Evolutionary conservation across 2,113 vertebrate species (phyloP).

Genomic region (Phylloscopus whistleri): DNA sequence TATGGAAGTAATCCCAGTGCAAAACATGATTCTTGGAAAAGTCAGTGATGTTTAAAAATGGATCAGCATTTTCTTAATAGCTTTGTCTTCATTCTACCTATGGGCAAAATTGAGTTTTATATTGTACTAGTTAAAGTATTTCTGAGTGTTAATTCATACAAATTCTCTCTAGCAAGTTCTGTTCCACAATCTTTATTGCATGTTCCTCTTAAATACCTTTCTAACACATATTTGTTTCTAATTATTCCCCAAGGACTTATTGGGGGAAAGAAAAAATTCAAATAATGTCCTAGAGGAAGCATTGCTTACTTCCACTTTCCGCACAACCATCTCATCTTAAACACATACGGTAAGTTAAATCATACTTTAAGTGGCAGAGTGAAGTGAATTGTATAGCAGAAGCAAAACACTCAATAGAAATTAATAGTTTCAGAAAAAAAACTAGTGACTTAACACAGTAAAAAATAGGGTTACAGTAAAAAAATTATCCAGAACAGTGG

Average conservation of each 20-base stretch:
- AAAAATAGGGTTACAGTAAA: not conserved
- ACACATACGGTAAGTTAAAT: not conserved
- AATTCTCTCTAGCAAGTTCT: not conserved
- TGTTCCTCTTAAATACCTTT: not conserved
- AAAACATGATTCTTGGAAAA: not conserved
- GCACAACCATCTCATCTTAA: not conserved
- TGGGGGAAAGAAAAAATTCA: fast-evolving
- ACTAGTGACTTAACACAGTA: not conserved
- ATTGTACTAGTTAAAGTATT: not conserved
- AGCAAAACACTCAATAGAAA: not conserved
- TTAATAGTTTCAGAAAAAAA: not conserved
- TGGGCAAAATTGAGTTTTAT: not conserved
- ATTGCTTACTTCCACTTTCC: not conserved
- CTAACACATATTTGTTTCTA: not conserved
- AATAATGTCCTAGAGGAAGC: not conserved
- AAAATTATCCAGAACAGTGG: not conserved
- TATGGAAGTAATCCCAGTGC: not conserved
- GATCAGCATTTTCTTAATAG: not conserved
- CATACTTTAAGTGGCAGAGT: not conserved
- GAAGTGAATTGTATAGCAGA: not conserved
- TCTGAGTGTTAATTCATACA: not conserved
- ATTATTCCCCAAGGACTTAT: not conserved
- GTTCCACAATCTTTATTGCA: not conserved
- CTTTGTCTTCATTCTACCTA: not conserved
- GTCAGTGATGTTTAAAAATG: not conserved